Evolutionary conservation across 2,888 invertebrate species (phyloP).

Genomic region (Noctuana brunneofusca): DNA sequence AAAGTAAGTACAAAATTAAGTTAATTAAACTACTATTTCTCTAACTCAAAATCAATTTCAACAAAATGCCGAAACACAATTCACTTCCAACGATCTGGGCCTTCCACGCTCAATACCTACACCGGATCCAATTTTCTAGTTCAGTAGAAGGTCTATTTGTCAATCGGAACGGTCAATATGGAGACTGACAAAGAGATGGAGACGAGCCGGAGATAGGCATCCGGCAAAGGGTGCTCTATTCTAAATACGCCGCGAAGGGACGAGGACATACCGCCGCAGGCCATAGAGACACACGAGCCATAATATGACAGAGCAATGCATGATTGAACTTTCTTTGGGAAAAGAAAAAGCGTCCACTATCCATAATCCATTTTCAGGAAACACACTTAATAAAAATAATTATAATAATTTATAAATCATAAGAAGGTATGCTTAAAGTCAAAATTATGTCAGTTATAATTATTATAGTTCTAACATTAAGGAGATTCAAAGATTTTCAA

Average conservation of each 20-base stretch:
- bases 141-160: conserved; percentile 48
- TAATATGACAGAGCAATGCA: neutral
- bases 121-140: conserved; percentile 32
- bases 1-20: no score
- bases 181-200: conserved; percentile 48
- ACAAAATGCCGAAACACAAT: conserved; percentile 1
- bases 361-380: no score
- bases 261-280: conserved; percentile 68
- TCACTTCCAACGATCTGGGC: neutral
- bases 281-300: conserved; percentile 45
- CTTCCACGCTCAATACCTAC: neutral
- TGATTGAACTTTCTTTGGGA: no score
- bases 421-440: no score
- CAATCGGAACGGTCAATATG: conserved; percentile 47
- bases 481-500: no score
- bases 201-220: conserved; percentile 63
- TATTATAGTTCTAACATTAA: no score
- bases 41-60: neutral
- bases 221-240: conserved; percentile 61
- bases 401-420: no score
- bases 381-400: no score
- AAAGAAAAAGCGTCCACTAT: no score
- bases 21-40: no score
- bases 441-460: no score
- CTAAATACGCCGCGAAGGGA: conserved; percentile 71